Evolutionary conservation across 1,140 invertebrate species (phyloP).

Genomic region (Atta cephalotes): DNA sequence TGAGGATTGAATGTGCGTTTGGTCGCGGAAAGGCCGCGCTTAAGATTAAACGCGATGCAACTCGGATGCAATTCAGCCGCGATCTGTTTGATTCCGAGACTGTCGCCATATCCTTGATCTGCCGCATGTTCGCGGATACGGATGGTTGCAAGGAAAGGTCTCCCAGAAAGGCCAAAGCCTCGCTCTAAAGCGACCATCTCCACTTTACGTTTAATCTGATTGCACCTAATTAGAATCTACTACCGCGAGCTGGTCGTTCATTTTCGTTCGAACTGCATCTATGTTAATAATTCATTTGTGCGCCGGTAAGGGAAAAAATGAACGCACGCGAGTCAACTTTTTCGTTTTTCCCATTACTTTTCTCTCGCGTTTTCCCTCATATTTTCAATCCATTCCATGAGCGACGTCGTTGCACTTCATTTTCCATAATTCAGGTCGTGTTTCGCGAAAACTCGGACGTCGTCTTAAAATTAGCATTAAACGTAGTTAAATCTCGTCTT

Average conservation of each 20-base stretch:
- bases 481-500: constrained; percentile 7
- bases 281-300: constrained; percentile 59
- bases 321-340: not conserved
- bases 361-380: not conserved
- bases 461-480: constrained; percentile 11
- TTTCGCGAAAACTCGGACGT: not conserved
- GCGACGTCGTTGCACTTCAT: not conserved
- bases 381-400: not conserved
- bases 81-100: constrained; percentile 25
- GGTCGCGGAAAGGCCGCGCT: constrained; percentile 20
- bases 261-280: not conserved
- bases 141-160: not conserved
- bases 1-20: constrained; percentile 28
- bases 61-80: constrained; percentile 51
- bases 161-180: constrained; percentile 55
- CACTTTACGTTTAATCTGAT: constrained; percentile 63
- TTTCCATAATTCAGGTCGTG: not conserved
- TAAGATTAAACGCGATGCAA: constrained; percentile 63
- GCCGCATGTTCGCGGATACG: not conserved
- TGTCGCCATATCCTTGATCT: not conserved
- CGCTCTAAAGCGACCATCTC: constrained; percentile 13
- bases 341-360: not conserved
- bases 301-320: not conserved
- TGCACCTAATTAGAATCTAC: constrained; percentile 62
- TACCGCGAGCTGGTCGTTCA: not conserved